Conservation (phyloP, 2,797 vertebrate genomes). For the Sternotherus odoratus region DNA sequence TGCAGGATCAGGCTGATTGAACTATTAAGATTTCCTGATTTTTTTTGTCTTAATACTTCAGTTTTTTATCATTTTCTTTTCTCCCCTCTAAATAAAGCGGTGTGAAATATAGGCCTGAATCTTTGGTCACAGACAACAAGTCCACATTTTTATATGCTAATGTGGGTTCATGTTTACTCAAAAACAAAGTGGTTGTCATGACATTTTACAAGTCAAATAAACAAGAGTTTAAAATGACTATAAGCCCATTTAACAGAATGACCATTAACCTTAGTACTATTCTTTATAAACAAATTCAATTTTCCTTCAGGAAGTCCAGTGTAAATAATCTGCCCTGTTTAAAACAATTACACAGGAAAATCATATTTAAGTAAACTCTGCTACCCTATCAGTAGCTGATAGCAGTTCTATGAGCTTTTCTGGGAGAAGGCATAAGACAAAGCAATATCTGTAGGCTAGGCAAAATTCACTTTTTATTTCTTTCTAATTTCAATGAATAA, state of each 20-base stretch:
- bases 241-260: not conserved
- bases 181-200: not conserved
- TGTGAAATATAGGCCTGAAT: not conserved
- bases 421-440: conserved; percentile 13
- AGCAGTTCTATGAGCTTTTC: not conserved
- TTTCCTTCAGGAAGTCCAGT: conserved; percentile 59
- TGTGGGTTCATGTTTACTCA: not conserved
- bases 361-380: conserved; percentile 14
- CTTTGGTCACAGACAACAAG: not conserved
- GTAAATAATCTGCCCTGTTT: conserved; percentile 42
- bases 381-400: not conserved
- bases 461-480: not conserved
- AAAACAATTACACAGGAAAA: conserved; percentile 65
- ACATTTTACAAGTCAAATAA: conserved; percentile 49
- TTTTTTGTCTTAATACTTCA: not conserved
- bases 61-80: not conserved
- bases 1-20: not conserved
- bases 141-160: not conserved
- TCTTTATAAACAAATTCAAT: conserved; percentile 55
- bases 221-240: conserved; percentile 8
- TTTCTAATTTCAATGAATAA: not conserved
- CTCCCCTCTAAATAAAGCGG: not conserved
- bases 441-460: not conserved
- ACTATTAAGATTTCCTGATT: not conserved
- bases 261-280: conserved; percentile 39